Evolutionary conservation across 2,113 vertebrate genomes (phyloP), one percentile per base, ranked within the genome.

Genomic region (Rhodinocichla rosea): DNA sequence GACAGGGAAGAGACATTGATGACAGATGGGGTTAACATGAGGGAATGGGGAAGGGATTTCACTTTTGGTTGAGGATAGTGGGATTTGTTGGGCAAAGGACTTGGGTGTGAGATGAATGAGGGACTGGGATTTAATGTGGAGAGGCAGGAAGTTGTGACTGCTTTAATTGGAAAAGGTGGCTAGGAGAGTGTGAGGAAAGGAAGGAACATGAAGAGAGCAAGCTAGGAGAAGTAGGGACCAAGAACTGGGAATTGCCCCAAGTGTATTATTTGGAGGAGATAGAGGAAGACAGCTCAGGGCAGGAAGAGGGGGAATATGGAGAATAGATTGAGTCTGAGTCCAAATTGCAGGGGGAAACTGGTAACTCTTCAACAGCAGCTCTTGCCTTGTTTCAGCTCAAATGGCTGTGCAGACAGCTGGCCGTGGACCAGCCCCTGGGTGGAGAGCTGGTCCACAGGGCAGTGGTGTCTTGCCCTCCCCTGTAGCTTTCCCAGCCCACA

Each of bases 341-440:
- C 0, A 0, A 18, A 68, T 5, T 26, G 18, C 26, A 33, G 33
- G 14, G 50, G 10, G 24, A 60, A 80, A 37, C 30, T 32, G 37
- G 24, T 13, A 39, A 35, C 15, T 7, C 27, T 52, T 70, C n/a
- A 11, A 23, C 28, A 40, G 22, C 27, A 8, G 30, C 26, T 74
- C 57, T 74, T 77, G 47, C 39, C 1, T 0, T n/a, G 39, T 33
- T 17, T 52, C 57, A 11, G 33, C n/a, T 84, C 19, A 17, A 68
- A 37, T 11, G 32, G 49, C 62, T 77, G 13, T 22, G 26, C 39
- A n/a, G 62, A 20, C 33, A 42, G 4, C 47, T 59, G 47, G 71
- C 0, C 1, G 18, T 53, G 30, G 30, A 32, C 8, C 23, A 63
- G 42, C 7, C 35, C 55, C 32, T 18, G 0, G 1, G 10, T 49